A percentile compares a stretch with the other conserved stretches of the same genome.
These are phyloP conservation scores for human (Homo sapiens) DNA, from an alignment of 2,113 vertebrate genomes.

Conservation along the genomic window GRCh38 chr7:50943001-50943500, in stretches of 20 bases:
- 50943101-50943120: not conserved
- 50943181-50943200: no score
- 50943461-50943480: not conserved
- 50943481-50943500: not conserved
- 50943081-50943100: not conserved
- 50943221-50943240: no score
- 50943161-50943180: not conserved
- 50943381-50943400: not conserved
- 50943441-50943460: accelerated
- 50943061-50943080: not conserved
- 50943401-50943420: not conserved
- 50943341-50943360: not conserved
- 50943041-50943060: not conserved
- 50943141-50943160: not conserved
- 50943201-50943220: not conserved
- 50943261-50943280: not conserved
- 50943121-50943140: not conserved
- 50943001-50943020: not conserved
- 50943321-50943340: not conserved
- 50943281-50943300: not conserved
- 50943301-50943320: not conserved
- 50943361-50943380: not conserved
- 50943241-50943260: not conserved
- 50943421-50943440: not conserved
- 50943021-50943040: not conserved